Percentiles rank a stretch among this genome's conserved stretches.
Conservation (phyloP, 2,113 vertebrate species). For the Tylochromis polylepis region DNA sequence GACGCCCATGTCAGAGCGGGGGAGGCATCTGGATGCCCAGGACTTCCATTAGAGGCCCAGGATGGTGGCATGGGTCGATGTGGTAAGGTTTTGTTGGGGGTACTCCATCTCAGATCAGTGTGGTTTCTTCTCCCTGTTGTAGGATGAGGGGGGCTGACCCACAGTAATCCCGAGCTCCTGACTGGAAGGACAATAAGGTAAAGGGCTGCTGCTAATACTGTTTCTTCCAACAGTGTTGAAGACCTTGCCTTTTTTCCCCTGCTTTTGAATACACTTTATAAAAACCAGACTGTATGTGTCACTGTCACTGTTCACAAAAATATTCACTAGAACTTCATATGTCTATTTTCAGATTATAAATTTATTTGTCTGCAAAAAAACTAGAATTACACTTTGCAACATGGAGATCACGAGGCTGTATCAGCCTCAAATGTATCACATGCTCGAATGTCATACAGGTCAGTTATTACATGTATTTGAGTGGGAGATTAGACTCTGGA, state of each 20-base stretch:
- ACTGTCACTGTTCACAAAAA: neutral
- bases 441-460: neutral
- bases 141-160: conserved; percentile 52
- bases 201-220: conserved; percentile 11
- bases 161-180: conserved; percentile 52
- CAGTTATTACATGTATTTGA: conserved; percentile 45
- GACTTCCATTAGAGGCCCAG: conserved; percentile 74
- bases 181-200: conserved; percentile 59
- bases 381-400: neutral
- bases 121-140: conserved; percentile 62
- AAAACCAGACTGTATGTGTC: neutral
- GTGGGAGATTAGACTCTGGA: conserved; percentile 26
- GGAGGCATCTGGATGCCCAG: conserved; percentile 66
- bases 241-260: neutral
- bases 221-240: conserved; percentile 7
- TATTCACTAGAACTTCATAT: neutral
- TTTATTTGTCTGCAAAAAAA: conserved; percentile 21
- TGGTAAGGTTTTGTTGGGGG: conserved; percentile 69
- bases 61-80: conserved; percentile 72
- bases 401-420: neutral
- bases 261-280: neutral
- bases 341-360: neutral
- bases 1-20: conserved; percentile 57
- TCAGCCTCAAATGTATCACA: neutral
- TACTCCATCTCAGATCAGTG: conserved; percentile 71